These are phyloP conservation scores for Drosophila tanythrix DNA, from an alignment of 2,888 invertebrate genomes.

Conservation along the genomic window DNA sequence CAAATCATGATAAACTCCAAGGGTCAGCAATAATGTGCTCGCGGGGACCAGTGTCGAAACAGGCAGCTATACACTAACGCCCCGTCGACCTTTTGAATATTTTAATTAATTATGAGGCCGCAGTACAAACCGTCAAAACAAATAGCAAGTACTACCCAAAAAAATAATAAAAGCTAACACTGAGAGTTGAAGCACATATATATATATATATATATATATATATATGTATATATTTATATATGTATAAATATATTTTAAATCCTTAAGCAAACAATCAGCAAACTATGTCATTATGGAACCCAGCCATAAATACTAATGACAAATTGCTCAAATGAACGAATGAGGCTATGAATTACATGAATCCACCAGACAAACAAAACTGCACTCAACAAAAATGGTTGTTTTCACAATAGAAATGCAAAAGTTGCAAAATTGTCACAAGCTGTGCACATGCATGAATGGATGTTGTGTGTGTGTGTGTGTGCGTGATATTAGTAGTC, in stretches of 20 bases:
- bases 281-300: conserved; percentile 9
- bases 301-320: conserved; percentile 27
- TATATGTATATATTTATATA: neutral
- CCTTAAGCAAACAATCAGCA: conserved; percentile 27
- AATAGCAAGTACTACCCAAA: conserved; percentile 25
- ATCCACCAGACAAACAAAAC: conserved; percentile 4
- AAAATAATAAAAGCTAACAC: conserved; percentile 11
- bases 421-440: conserved; percentile 35
- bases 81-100: conserved; percentile 67
- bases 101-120: conserved; percentile 71
- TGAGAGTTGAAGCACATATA: conserved; percentile 1
- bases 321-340: conserved; percentile 16
- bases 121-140: conserved; percentile 46
- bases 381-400: conserved; percentile 7
- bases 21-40: conserved; percentile 57
- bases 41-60: conserved; percentile 19
- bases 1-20: conserved; percentile 65
- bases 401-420: conserved; percentile 18
- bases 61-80: conserved; percentile 41
- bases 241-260: conserved; percentile 16
- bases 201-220: neutral
- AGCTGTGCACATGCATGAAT: conserved; percentile 9
- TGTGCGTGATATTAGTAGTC: conserved; percentile 8
- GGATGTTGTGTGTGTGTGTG: neutral
- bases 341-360: conserved; percentile 3